phyloP scores from a whole-genome alignment of 2,888 invertebrate genomes.

The Neoscelio sp. region DNA sequence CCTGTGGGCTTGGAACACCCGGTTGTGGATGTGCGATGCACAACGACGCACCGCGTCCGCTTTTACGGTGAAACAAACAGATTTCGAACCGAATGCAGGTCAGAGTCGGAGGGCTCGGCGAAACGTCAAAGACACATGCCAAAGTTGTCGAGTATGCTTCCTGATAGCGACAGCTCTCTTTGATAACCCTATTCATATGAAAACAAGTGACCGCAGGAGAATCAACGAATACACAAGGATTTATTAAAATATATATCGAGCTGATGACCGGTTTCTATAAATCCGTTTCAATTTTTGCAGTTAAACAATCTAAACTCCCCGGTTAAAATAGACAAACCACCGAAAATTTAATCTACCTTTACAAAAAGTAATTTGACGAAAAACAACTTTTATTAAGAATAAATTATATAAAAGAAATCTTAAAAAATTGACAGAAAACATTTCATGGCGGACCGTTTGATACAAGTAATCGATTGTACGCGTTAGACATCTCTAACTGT shows the following conservation, averaged over 20 bases:
- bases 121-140: conserved; percentile 57
- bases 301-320: not conserved
- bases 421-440: no score
- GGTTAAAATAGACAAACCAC: no score
- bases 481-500: no score
- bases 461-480: no score
- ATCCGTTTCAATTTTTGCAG: not conserved
- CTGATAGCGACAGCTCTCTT: conserved; percentile 63
- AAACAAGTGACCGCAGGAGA: conserved; percentile 58
- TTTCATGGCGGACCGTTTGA: no score
- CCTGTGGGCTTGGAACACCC: no score
- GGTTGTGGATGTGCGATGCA: not conserved
- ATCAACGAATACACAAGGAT: conserved; percentile 24
- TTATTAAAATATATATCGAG: conserved; percentile 37
- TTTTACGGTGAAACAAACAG: conserved; percentile 59
- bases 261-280: conserved; percentile 1
- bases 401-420: no score
- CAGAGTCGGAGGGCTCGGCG: conserved; percentile 29
- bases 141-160: conserved; percentile 33
- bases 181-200: conserved; percentile 41
- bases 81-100: conserved; percentile 54
- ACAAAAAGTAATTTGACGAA: no score
- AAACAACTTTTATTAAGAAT: no score
- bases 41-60: conserved; percentile 27
- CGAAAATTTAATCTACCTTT: no score